Evolutionary conservation across 2,888 invertebrate genomes (phyloP), one percentile per base, ranked within the genome.

Genomic region (Leistus spinibarbis): DNA sequence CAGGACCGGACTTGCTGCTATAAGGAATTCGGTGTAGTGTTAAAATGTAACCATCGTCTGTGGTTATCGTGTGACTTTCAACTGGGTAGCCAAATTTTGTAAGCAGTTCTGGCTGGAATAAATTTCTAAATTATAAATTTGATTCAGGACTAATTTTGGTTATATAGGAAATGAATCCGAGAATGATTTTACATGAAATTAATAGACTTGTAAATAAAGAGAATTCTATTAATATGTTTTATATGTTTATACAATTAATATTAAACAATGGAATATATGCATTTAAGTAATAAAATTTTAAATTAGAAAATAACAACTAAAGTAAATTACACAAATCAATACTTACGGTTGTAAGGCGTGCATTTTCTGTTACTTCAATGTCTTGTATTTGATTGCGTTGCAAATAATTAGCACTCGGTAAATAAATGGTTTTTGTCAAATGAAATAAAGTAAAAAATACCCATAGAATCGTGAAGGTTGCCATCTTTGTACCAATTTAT

Each of bases 1-100:
- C 5, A 24, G n/a, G 13, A 9, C 13, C 5, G 23, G 64, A 27
- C 16, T 64, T 64, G 7, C 16, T 57, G 24, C 64, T 16, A 23
- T 24, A 23, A n/a, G 64, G 64, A n/a, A 64, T 64, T 10, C 64
- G 64, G 23, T 64, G 24, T 24, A 64, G 22, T 20, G 64, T 23
- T 22, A 64, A 64, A 23, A 64, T 64, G n/a, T 64, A 64, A 2
- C 64, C 64, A 64, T 64, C 64, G 9, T 64, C 64, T 13, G 64
- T 64, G 13, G 16, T 27, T 4, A 64, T 17, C 1, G 23, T 16
- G n/a, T 64, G 64, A 16, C 20, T 23, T 23, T 64, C 64, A 23
- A 64, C 27, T 23, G 64, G 64, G 16, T 64, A 64, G 24, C 64
- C 64, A 64, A 23, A 64, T 16, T 64, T 64, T 64, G 24, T 9